phyloP scores from a whole-genome alignment of 1,140 invertebrate species.

The Achroia grisella region DNA sequence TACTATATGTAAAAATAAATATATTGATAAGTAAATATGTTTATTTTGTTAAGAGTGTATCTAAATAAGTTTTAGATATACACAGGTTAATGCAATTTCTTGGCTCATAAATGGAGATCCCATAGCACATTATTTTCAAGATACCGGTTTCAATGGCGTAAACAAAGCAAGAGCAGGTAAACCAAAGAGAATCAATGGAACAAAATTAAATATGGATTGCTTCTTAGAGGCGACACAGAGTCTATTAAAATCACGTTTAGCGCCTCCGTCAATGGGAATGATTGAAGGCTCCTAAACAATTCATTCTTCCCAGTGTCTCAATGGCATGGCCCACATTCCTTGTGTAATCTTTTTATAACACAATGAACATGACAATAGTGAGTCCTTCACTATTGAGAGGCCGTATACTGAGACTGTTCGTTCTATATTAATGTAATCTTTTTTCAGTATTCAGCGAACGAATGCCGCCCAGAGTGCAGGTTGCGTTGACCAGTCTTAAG shows the following conservation, averaged over 20 bases:
- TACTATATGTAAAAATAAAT: too few species aligned
- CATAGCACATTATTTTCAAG: too few species aligned
- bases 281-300: conserved; percentile 69
- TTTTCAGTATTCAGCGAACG: conserved; percentile 51
- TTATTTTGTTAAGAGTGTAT: too few species aligned
- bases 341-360: conserved; percentile 62
- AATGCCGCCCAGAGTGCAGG: conserved; percentile 41
- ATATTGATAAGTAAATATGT: too few species aligned
- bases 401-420: conserved; percentile 37
- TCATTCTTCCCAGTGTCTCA: conserved; percentile 53
- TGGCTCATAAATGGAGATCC: neutral
- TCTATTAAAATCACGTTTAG: conserved; percentile 71
- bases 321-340: conserved; percentile 60
- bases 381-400: conserved; percentile 42
- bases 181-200: conserved; percentile 42
- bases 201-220: conserved; percentile 57
- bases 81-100: neutral
- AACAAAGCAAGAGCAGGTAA: conserved; percentile 33
- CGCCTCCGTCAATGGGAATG: conserved; percentile 60
- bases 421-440: conserved; percentile 64
- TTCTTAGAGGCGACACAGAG: conserved; percentile 56
- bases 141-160: conserved; percentile 1
- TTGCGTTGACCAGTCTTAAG: neutral
- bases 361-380: conserved; percentile 51
- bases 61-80: neutral